phyloP scores from a whole-genome alignment of 2,888 invertebrate genomes.

The Epiblema foenella region DNA sequence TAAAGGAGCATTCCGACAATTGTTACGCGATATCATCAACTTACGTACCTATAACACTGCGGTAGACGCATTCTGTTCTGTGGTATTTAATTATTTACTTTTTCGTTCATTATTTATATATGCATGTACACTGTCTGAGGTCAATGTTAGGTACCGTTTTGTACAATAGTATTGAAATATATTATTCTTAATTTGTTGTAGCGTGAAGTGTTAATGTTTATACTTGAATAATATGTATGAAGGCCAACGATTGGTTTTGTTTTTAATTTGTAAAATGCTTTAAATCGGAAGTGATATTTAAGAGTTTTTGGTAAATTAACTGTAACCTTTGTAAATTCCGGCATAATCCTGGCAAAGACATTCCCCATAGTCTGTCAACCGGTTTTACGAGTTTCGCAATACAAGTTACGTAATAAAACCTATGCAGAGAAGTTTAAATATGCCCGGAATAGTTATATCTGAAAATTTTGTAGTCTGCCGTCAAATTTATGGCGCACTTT shows the following conservation, averaged over 20 bases:
- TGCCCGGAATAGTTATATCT: slow-evolving; percentile 54
- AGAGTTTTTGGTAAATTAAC: neutral
- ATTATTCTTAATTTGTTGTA: neutral
- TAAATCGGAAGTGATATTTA: neutral
- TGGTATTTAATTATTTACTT: slow-evolving; percentile 9
- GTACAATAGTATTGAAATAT: neutral
- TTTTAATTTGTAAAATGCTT: neutral
- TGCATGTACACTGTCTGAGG: no score
- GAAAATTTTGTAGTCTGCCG: slow-evolving; percentile 60
- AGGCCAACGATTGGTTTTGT: neutral
- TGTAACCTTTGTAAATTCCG: neutral
- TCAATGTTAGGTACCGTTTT: neutral
- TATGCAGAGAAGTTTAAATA: slow-evolving; percentile 50
- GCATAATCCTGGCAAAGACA: neutral
- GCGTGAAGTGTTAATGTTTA: neutral
- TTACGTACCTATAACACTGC: slow-evolving; percentile 29
- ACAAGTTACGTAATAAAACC: slow-evolving; percentile 56
- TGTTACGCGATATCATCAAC: slow-evolving; percentile 38
- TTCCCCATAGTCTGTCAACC: slow-evolving; percentile 18
- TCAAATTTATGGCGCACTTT: slow-evolving; percentile 61
- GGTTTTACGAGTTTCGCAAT: slow-evolving; percentile 62
- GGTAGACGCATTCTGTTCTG: slow-evolving; percentile 35
- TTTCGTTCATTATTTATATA: no score
- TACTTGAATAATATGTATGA: neutral
- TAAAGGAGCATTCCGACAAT: slow-evolving; percentile 38